These are phyloP conservation scores for Pseudolaguvia tuberculata DNA, from an alignment of 2,113 vertebrate species.

Conservation along the genomic window DNA sequence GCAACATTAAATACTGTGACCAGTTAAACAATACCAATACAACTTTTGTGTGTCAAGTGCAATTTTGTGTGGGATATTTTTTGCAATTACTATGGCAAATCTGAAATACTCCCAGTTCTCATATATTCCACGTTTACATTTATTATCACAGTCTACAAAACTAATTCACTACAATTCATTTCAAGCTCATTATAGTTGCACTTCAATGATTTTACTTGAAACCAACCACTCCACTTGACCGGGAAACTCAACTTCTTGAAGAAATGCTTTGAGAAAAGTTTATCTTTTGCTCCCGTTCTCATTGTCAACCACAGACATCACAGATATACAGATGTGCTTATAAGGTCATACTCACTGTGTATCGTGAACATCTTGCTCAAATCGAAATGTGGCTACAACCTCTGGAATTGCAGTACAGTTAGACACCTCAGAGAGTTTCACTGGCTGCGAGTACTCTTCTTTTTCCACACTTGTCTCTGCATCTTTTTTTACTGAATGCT, in stretches of 20 bases:
- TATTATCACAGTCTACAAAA: too few relatives aligned
- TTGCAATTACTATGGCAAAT: not conserved
- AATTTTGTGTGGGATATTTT: not conserved
- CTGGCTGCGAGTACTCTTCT: conserved; percentile 1
- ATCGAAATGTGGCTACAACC: not conserved
- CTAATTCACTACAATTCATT: not conserved
- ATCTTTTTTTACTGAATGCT: conserved; percentile 23
- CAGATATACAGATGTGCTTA: not conserved
- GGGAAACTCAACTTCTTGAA: not conserved
- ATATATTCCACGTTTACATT: not conserved
- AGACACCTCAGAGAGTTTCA: conserved; percentile 13
- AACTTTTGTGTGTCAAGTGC: not conserved
- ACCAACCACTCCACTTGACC: not conserved
- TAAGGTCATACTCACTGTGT: conserved; percentile 40
- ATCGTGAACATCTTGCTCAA: not conserved
- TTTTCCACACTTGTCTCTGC: not conserved
- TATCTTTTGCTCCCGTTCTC: not conserved
- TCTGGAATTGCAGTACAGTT: conserved; percentile 18
- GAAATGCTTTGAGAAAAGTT: not conserved
- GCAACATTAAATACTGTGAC: not conserved
- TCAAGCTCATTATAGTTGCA: not conserved
- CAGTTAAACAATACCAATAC: not conserved
- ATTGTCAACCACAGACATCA: conserved; percentile 2
- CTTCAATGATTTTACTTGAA: too few relatives aligned
- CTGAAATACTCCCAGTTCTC: not conserved